Conservation (phyloP, 2,113 vertebrate species). For the Lethenteron reissneri region DNA sequence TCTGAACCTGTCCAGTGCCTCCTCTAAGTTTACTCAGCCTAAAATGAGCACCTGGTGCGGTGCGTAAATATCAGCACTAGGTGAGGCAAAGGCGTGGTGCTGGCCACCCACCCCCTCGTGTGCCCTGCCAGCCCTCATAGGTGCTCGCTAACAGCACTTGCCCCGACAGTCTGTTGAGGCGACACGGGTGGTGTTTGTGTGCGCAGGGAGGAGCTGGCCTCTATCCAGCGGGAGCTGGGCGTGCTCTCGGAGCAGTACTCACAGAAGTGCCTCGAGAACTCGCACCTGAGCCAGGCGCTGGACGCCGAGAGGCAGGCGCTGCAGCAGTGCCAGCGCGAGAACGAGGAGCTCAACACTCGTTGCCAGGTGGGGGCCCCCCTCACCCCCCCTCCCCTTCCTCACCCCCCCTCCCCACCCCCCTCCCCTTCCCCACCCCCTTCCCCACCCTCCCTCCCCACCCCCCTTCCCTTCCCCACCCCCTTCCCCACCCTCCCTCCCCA, state of each 20-base stretch:
- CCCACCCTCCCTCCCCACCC: neutral
- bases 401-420: neutral
- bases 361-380: slow-evolving; percentile 26
- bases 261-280: slow-evolving; percentile 45
- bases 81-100: too few relatives aligned
- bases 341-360: slow-evolving; percentile 46
- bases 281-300: slow-evolving; percentile 39
- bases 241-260: slow-evolving; percentile 47
- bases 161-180: too few relatives aligned
- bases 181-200: too few relatives aligned
- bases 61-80: too few relatives aligned
- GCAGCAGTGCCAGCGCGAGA: slow-evolving; percentile 41
- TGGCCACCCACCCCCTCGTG: too few relatives aligned
- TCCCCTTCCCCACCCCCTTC: slow-evolving; percentile 2
- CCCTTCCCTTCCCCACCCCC: neutral
- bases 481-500: neutral
- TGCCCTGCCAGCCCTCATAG: too few relatives aligned
- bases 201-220: slow-evolving; percentile 37
- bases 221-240: slow-evolving; percentile 38
- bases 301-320: slow-evolving; percentile 44
- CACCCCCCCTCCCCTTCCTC: too few relatives aligned
- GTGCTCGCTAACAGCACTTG: too few relatives aligned
- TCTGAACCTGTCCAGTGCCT: too few relatives aligned
- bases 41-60: too few relatives aligned
- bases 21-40: too few relatives aligned